Evolutionary conservation across 2,113 vertebrate genomes (phyloP), one percentile per base, ranked within the genome.

Genomic region (Tragulus kanchil): DNA sequence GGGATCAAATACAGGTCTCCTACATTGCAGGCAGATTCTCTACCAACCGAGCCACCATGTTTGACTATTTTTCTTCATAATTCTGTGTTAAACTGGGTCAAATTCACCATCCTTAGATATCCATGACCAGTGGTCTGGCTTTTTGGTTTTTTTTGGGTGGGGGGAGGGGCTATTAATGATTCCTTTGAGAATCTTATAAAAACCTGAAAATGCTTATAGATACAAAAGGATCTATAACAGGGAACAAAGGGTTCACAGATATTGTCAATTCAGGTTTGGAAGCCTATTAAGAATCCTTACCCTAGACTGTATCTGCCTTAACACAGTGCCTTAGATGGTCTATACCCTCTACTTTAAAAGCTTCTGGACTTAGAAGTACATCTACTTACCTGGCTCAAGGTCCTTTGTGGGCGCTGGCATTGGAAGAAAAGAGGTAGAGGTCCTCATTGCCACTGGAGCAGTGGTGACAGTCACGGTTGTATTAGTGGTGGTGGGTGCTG

Each of bases 351-450:
- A 56, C 1, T 21, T 73, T 67, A 54, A 31, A 83, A 81, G 21
- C 11, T 50, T 45, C 4, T 12, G n/a, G 14, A 3, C 28, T 85
- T n/a, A 48, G 62, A 36, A 88, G 26, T 78, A 86, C n/a, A n/a
- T 12, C 16, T 26, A 1, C 69, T 90, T 96, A 97, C 96, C 97
- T 97, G 89, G 25, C 6, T 31, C 73, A 31, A 48, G 26, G 17
- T 31, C 95, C 59, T 52, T 5, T 1, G 14, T 90, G 8, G 73
- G 13, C 50, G 19, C 1, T 61, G 77, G 48, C 4, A 0, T 59
- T 85, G n/a, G 48, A 85, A 36, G 25, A 50, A n/a, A 5, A 65
- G 78, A 79, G 1, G 75, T 45, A 13, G 64, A 81, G 16, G 42
- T 21, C 0, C 1, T 59, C 12, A 21, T 4, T 36, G 28, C 62